Percentiles rank a stretch among this genome's conserved stretches.
Evolutionary conservation across 2,888 invertebrate species (phyloP).

Genomic region (Carabus problematicus): DNA sequence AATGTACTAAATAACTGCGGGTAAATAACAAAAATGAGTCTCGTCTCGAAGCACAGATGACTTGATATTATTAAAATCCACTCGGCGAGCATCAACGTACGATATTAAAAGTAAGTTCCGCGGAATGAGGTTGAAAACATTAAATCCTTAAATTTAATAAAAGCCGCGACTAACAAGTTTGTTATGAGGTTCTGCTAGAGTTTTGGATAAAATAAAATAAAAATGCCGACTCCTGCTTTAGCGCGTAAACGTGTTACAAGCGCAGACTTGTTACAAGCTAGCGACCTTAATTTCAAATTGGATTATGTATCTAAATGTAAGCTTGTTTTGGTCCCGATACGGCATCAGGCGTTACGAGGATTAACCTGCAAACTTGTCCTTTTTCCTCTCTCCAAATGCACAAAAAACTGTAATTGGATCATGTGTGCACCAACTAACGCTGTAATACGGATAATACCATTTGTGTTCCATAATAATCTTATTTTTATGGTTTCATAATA

Average conservation of each 20-base stretch:
- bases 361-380: slow-evolving; percentile 8
- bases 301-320: slow-evolving; percentile 15
- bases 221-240: not conserved
- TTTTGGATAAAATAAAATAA: slow-evolving; percentile 6
- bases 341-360: not conserved
- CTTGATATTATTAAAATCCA: slow-evolving; percentile 17
- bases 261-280: no score
- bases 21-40: slow-evolving; percentile 6
- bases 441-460: no score
- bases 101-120: slow-evolving; percentile 8
- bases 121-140: slow-evolving; percentile 4
- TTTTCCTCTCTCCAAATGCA: not conserved
- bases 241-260: no score
- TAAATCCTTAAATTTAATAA: slow-evolving; percentile 1
- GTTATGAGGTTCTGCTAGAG: slow-evolving; percentile 3
- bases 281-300: slow-evolving; percentile 11
- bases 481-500: no score
- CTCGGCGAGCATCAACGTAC: not conserved
- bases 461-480: no score
- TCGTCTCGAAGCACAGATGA: not conserved
- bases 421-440: no score
- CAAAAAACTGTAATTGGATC: no score
- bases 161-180: not conserved
- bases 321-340: slow-evolving; percentile 8
- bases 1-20: slow-evolving; percentile 23